Percentiles rank a stretch among this genome's conserved stretches.
Evolutionary conservation across 2,797 vertebrate genomes (phyloP).

Genomic region (Amphiprion clarkii): DNA sequence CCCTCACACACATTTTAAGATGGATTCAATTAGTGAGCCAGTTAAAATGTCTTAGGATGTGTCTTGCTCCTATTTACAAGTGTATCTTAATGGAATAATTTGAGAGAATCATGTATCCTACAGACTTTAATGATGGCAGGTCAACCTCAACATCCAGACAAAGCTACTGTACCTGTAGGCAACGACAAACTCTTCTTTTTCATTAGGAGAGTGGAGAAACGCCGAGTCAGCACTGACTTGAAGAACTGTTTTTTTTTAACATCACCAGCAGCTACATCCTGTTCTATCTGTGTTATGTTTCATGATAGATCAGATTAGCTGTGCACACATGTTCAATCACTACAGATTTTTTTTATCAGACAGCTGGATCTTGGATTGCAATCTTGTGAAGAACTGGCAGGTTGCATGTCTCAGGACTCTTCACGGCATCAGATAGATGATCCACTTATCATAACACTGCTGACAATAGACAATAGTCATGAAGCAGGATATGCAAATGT

Average conservation of each 20-base stretch:
- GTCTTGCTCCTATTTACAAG: conserved; percentile 46
- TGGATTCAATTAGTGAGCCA: conserved; percentile 59
- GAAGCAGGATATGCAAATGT: conserved; percentile 82
- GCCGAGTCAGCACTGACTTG: conserved; percentile 37
- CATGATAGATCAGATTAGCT: conserved; percentile 51
- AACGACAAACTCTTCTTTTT: neutral
- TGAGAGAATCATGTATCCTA: conserved; percentile 9
- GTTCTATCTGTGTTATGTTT: conserved; percentile 6
- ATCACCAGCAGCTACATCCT: neutral
- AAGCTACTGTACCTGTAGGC: conserved; percentile 7
- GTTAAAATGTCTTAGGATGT: conserved; percentile 39
- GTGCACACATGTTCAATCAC: conserved; percentile 29
- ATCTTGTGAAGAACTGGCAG: conserved; percentile 38
- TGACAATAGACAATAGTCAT: conserved; percentile 78
- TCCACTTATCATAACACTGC: conserved; percentile 59
- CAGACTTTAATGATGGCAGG: conserved; percentile 10
- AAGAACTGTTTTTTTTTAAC: conserved; percentile 9
- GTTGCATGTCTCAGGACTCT: conserved; percentile 54
- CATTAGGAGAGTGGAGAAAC: conserved; percentile 20
- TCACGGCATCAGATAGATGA: conserved; percentile 67
- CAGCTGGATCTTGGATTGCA: conserved; percentile 28
- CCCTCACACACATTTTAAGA: conserved; percentile 45
- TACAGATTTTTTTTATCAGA: conserved; percentile 51
- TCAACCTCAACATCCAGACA: conserved; percentile 21
- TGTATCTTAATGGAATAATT: conserved; percentile 49